These are phyloP conservation scores for Gymnopithys bicolor DNA, from an alignment of 2,797 vertebrate species.

Conservation along the genomic window DNA sequence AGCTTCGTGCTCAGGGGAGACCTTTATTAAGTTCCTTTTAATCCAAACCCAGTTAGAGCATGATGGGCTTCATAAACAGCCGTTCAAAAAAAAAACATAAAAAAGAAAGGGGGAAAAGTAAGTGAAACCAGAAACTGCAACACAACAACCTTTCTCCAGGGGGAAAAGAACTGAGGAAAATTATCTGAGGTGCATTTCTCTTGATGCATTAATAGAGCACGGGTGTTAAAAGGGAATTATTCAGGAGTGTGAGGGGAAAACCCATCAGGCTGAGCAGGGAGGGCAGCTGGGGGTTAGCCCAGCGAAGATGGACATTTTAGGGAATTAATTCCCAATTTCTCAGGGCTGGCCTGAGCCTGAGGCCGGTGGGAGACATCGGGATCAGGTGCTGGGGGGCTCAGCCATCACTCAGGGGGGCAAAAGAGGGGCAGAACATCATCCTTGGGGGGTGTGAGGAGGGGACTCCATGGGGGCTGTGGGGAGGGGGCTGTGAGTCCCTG, in stretches of 20 bases:
- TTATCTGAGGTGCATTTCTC: not conserved
- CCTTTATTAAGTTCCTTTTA: slow-evolving; percentile 64
- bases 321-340: not conserved
- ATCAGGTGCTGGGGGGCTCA: not conserved
- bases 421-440: not conserved
- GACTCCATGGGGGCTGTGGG: too few species aligned
- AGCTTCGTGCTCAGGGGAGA: slow-evolving; percentile 23
- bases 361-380: slow-evolving; percentile 50
- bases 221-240: not conserved
- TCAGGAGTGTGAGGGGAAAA: not conserved
- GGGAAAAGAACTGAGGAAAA: rapidly evolving
- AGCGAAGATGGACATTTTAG: not conserved
- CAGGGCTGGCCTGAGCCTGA: rapidly evolving
- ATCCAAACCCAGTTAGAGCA: slow-evolving; percentile 14
- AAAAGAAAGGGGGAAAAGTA: not conserved
- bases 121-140: not conserved
- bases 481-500: not conserved
- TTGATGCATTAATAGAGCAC: not conserved
- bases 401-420: not conserved
- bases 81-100: not conserved
- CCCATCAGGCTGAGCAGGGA: not conserved
- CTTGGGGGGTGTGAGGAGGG: not conserved
- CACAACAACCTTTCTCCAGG: not conserved
- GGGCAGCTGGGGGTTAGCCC: not conserved
- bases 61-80: not conserved